Base-by-base conservation (phyloP, 2,113 vertebrate species). In the Tyto alba region DNA sequence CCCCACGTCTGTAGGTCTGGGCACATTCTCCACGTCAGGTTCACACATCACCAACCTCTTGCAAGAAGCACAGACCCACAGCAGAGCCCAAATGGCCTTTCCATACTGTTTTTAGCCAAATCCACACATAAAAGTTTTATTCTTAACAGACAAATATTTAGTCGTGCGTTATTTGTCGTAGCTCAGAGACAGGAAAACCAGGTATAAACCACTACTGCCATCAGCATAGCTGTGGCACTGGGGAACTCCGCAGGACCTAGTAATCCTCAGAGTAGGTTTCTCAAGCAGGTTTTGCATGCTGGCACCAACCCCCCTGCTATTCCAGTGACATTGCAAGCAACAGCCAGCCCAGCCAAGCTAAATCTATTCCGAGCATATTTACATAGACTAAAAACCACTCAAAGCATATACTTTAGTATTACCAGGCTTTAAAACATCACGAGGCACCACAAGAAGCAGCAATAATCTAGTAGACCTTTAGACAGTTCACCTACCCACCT, bases 181-280 rank as follows among this genome's bases (percentile, higher is more conserved):
- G 75, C 59, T 83, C 63, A 30, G 86, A 56, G 82, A 18, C 66
- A 75, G 78, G 78, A 82, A 95, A 94, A 48, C 74, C 40, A 90
- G 53, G 71, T 59, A 36, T 19, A 73, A 88, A 67, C 68, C 91
- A 82, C 72, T 13, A 36, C 29, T 76, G 67, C 89, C 85, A 69
- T 21, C 41, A 45, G 88, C 90, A 85, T 85, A 94, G 90, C 85
- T 94, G 93, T 40, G 81, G 95, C 71, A 41, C 36, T 4, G 26
- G 16, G 48, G 52, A 88, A 4, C 92, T 63, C 66, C 4, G 3
- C 66, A 82, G 27, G 52, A 85, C 4, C 52, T 4, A 21, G 12
- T 29, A 53, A 53, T 8, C 41, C 77, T 85, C 74, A 55, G 8
- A 82, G 50, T 10, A 18, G 40, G 74, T 75, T 79, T 91, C 93